Conservation (phyloP, 2,113 vertebrate genomes). For the Nicator chloris region DNA sequence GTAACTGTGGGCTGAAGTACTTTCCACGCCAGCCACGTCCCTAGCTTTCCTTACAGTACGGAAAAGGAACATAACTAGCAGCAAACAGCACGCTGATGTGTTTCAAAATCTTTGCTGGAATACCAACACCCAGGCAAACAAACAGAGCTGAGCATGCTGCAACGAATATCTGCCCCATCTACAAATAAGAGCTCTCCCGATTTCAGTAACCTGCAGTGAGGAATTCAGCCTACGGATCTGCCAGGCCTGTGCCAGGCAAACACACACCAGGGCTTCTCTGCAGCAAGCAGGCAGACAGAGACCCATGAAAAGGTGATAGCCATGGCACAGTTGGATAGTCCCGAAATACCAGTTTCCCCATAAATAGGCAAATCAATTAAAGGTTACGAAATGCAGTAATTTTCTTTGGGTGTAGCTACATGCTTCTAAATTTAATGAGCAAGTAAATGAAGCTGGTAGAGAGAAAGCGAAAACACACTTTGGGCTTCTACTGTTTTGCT, state of each 20-base stretch:
- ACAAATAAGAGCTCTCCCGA: not conserved
- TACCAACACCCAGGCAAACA: slow-evolving; percentile 40
- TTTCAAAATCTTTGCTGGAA: slow-evolving; percentile 36
- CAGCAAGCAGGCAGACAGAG: not conserved
- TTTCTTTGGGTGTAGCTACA: slow-evolving; percentile 56
- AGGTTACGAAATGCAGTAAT: slow-evolving; percentile 61
- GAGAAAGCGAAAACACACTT: not conserved
- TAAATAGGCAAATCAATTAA: slow-evolving; percentile 59
- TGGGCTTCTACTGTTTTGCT: not conserved
- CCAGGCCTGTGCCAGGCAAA: not conserved
- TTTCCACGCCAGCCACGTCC: not conserved
- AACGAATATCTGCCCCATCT: slow-evolving; percentile 6
- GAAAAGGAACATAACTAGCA: not conserved
- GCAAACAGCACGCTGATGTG: not conserved
- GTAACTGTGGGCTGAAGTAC: not conserved
- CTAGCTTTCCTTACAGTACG: not conserved
- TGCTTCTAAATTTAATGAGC: slow-evolving; percentile 59
- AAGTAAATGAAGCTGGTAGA: slow-evolving; percentile 10
- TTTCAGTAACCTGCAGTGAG: slow-evolving; percentile 38
- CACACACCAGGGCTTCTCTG: not conserved
- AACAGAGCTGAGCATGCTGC: slow-evolving; percentile 31
- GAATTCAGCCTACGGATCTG: not conserved
- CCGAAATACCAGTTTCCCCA: slow-evolving; percentile 54
- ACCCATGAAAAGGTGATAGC: not conserved
- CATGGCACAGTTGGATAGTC: slow-evolving; percentile 35